Evolutionary conservation across 2,888 invertebrate species (phyloP).

Genomic region (Schrankia costaestrigalis): DNA sequence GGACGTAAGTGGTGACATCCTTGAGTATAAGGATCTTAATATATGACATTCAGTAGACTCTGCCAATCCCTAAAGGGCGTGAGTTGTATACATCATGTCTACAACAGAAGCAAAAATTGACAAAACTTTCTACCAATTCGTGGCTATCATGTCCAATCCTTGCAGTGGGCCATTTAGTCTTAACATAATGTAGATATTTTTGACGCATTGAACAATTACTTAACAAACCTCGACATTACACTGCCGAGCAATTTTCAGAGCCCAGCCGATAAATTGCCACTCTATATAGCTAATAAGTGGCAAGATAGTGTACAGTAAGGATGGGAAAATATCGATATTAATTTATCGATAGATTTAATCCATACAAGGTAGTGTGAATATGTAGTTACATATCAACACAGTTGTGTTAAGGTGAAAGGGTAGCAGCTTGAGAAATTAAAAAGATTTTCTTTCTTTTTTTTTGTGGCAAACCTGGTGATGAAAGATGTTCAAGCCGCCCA

Average conservation of each 20-base stretch:
- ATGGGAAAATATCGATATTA: constrained; percentile 24
- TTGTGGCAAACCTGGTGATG: too few species aligned
- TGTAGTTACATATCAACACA: too few species aligned
- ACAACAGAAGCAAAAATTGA: background rate
- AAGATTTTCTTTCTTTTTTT: too few species aligned
- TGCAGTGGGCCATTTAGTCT: background rate
- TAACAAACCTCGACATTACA: constrained; percentile 50
- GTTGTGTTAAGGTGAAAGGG: too few species aligned
- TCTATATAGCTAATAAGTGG: constrained; percentile 70
- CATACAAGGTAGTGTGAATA: too few species aligned
- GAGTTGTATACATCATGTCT: background rate
- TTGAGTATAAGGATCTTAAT: too few species aligned
- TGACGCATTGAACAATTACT: constrained; percentile 52
- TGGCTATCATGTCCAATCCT: background rate
- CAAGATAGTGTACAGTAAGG: constrained; percentile 55
- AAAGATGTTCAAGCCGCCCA: too few species aligned
- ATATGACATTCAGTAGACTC: too few species aligned
- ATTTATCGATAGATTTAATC: constrained; percentile 19
- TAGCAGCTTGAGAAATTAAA: too few species aligned
- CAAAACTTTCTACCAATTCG: background rate
- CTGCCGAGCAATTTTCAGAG: constrained; percentile 60
- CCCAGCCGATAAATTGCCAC: constrained; percentile 67
- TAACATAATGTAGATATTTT: constrained; percentile 38
- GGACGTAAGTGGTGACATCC: too few species aligned
- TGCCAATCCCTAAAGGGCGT: background rate